Evolutionary conservation across 2,888 invertebrate species (phyloP), one percentile per base, ranked within the genome.

Genomic region (Rhorus exstirpatorius): DNA sequence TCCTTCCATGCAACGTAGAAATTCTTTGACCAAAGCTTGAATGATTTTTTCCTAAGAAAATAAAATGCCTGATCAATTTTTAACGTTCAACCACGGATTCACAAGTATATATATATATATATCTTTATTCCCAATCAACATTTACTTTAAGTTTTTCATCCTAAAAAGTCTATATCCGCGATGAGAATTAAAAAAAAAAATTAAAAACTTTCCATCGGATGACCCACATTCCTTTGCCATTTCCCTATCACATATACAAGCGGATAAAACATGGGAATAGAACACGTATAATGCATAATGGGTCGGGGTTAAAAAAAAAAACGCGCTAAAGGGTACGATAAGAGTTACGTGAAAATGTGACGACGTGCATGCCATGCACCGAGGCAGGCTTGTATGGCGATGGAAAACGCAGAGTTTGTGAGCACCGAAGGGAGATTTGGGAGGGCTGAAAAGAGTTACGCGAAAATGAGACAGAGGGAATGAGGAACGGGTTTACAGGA

Each of bases 401-500:
- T 70, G 70, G 72, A 51, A 67, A 72, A 72, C 35, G 58, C 58
- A 31, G 21, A 38, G 38, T 74, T 49, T 67, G 19, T n/a, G 41
- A 14, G 26, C 14, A 41, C n/a, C 14, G 17, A 7, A 14, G 8
- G 21, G 53, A 41, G 51, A 46, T 63, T 61, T 63, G 41, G 51
- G 19, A 26, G 61, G 14, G 21, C 26, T 31, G 35, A 46, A 38
- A n/a, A 58, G 60, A 77, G 67, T 81, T 67, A 72, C 58, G 77
- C 17, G 61, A 72, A 81, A 77, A 77, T 53, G 76, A 75, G 61
- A 75, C 44, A 74, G 75, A 67, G 51, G 8, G 58, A 53, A 49
- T 41, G 67, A 72, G 38, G 61, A 51, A 71, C 21, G 63, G 61
- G 61, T 14, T 44, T 41, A 41, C 38, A 38, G 70, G 65, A 71